Percentiles rank a stretch among this genome's conserved stretches.
Conservation (phyloP, 2,797 vertebrate species). For the Anguilla pacifica region DNA sequence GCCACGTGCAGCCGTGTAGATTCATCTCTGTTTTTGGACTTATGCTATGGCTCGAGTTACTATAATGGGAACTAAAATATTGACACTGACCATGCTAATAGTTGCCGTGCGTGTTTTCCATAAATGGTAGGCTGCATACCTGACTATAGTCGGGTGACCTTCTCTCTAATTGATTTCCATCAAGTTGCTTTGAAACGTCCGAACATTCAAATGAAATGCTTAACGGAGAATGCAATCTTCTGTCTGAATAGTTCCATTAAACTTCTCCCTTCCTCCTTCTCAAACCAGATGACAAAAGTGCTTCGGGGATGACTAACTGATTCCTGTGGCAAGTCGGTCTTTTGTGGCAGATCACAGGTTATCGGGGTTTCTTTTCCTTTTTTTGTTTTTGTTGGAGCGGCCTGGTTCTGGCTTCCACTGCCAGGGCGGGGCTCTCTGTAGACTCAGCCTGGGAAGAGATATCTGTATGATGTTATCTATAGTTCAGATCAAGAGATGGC, state of each 20-base stretch:
- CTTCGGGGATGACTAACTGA: not conserved
- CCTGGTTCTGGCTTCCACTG: not conserved
- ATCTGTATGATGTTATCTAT: not conserved
- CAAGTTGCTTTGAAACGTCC: not conserved
- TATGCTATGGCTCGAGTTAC: not conserved
- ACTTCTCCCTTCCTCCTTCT: not conserved
- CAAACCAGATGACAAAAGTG: not conserved
- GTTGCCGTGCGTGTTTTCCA: not conserved
- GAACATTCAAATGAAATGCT: not conserved
- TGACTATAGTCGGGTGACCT: not conserved
- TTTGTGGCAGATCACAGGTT: not conserved
- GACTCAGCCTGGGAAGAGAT: not conserved
- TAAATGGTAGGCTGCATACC: not conserved
- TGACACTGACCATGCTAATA: not conserved
- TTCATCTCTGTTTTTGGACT: not conserved
- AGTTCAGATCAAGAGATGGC: not conserved
- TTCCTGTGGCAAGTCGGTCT: not conserved
- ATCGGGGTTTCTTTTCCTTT: not conserved
- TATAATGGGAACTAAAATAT: not conserved
- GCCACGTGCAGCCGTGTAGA: not conserved
- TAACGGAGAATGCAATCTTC: not conserved
- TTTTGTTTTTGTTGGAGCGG: not conserved
- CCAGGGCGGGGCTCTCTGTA: not conserved
- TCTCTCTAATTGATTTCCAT: not conserved
- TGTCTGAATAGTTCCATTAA: not conserved